phyloP scores from a whole-genome alignment of 2,113 vertebrate genomes.

The Pterocles orientalis region DNA sequence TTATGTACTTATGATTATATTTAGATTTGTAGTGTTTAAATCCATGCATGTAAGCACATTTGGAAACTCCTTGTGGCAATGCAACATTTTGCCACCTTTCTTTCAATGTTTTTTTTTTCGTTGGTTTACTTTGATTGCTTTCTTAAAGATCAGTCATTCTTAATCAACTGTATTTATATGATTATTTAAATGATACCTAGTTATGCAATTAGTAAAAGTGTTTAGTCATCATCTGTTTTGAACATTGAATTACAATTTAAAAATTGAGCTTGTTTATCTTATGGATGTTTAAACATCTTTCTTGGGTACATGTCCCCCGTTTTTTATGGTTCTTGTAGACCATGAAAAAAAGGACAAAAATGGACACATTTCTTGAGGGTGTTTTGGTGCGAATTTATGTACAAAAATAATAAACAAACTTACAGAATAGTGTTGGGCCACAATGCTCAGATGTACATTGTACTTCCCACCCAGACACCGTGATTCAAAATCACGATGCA shows the following conservation, averaged over 20 bases:
- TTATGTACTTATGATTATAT: slow-evolving; percentile 7
- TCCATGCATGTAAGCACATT: not conserved
- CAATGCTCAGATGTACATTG: not conserved
- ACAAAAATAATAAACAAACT: not conserved
- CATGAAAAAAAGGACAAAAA: not conserved
- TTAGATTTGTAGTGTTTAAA: slow-evolving; percentile 16
- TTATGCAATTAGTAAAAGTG: slow-evolving; percentile 62
- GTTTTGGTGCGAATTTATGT: not conserved
- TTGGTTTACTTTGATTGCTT: slow-evolving; percentile 40
- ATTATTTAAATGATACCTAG: slow-evolving; percentile 62
- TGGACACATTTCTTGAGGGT: not conserved
- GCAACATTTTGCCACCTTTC: not conserved
- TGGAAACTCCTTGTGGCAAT: not conserved
- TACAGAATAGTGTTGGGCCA: not conserved
- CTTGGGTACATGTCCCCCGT: not conserved
- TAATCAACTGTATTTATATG: slow-evolving; percentile 66
- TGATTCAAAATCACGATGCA: not conserved
- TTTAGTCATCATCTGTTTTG: slow-evolving; percentile 57
- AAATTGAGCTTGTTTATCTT: slow-evolving; percentile 5
- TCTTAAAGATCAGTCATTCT: slow-evolving; percentile 56
- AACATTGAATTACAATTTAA: slow-evolving; percentile 33
- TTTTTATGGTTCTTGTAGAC: not conserved
- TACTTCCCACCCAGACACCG: not conserved
- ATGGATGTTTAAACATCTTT: not conserved
- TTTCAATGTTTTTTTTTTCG: slow-evolving; percentile 12